Evolutionary conservation across 2,113 vertebrate genomes (phyloP).

Genomic region (Antechinus stuartii): DNA sequence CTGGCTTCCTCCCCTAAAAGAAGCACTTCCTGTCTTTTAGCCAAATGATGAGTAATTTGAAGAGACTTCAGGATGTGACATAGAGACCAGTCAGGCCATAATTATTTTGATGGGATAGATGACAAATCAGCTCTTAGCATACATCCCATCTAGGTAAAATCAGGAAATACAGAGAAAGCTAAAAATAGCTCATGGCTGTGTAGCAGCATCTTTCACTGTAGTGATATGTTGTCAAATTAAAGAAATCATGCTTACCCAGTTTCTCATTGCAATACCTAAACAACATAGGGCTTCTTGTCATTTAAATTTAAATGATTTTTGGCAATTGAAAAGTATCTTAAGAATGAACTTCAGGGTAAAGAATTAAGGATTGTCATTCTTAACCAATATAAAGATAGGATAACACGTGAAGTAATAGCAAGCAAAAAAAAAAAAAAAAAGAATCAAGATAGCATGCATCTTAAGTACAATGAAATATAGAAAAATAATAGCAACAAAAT

Average conservation of each 20-base stretch:
- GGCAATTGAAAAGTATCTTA: conserved; percentile 26
- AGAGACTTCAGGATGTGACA: conserved; percentile 69
- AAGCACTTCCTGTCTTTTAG: conserved; percentile 73
- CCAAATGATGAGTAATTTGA: conserved; percentile 70
- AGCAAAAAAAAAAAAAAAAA: background rate
- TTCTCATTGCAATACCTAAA: conserved; percentile 24
- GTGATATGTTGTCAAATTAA: background rate
- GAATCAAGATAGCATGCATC: background rate
- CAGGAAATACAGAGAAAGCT: conserved; percentile 50
- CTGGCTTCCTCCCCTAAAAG: conserved; percentile 69
- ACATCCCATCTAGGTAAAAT: conserved; percentile 48
- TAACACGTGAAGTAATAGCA: background rate
- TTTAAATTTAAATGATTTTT: conserved; percentile 36
- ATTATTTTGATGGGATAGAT: conserved; percentile 60
- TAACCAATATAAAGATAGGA: background rate
- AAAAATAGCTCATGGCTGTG: conserved; percentile 24
- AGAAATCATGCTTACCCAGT: background rate
- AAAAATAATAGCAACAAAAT: background rate
- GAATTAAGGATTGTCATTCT: background rate
- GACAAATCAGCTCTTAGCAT: conserved; percentile 54
- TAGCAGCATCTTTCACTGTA: background rate
- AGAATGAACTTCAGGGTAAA: conserved; percentile 31
- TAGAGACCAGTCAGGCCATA: conserved; percentile 52
- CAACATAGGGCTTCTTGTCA: conserved; percentile 2
- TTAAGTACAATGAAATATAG: background rate